Percentiles rank a stretch among this genome's conserved stretches.
These are phyloP conservation scores for Dromococcyx pavoninus DNA, from an alignment of 2,797 vertebrate genomes.

Conservation along the genomic window DNA sequence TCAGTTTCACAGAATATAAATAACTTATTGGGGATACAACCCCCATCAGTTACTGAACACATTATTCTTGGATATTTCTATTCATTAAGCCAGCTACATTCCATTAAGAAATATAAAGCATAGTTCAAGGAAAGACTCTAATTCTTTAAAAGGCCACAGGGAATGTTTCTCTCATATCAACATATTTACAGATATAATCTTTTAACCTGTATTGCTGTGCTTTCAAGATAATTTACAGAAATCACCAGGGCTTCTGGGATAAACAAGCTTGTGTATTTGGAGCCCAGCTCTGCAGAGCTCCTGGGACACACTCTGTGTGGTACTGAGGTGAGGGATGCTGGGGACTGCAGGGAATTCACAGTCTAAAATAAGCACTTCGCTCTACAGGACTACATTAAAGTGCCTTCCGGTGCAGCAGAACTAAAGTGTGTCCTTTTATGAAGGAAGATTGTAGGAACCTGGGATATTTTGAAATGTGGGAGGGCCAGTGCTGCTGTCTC, in stretches of 20 bases:
- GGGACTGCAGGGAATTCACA: background rate
- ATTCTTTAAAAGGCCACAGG: background rate
- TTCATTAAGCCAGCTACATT: slow-evolving; percentile 35
- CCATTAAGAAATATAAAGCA: background rate
- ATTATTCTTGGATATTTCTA: slow-evolving; percentile 12
- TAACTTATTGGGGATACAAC: slow-evolving; percentile 13
- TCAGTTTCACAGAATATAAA: background rate
- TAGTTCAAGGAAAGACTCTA: background rate
- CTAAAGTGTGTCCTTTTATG: background rate
- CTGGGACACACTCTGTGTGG: background rate
- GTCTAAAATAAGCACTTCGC: background rate
- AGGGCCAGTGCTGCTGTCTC: background rate
- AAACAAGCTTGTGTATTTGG: background rate
- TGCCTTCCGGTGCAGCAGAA: background rate
- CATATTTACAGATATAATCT: background rate
- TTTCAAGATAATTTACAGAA: background rate
- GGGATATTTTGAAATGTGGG: fast-evolving
- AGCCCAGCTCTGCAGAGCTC: background rate
- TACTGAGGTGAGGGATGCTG: fast-evolving
- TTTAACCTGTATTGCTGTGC: background rate
- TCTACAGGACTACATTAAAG: fast-evolving
- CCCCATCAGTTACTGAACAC: slow-evolving; percentile 4
- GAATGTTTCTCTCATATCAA: background rate
- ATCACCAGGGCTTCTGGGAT: background rate
- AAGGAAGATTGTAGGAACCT: background rate